Base-by-base conservation (phyloP, 2,888 invertebrate species). In the Epinotia brunnichana region DNA sequence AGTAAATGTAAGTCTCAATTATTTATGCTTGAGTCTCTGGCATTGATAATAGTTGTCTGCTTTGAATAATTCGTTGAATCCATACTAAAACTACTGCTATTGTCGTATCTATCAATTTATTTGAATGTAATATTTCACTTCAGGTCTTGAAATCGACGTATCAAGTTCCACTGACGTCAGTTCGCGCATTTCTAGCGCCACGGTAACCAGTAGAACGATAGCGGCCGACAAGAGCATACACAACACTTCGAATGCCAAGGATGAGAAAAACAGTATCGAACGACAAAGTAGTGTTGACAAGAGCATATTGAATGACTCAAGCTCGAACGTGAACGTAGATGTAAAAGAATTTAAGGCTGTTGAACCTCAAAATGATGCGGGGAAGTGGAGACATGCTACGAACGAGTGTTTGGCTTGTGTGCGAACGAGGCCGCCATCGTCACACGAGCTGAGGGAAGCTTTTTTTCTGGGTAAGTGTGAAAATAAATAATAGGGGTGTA, bases 391-490 rank as follows among this genome's bases (percentile, higher is more conserved):
- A 15, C 94, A 93, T 74, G 81, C 83, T 17, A 76, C 86, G 1
- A 81, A 82, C 4, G 88, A 89, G 53, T 94, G 94, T 57, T 74
- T 94, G 69, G 90, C 89, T 9, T 94, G 93, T 73, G 90, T 88
- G 3, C 85, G 89, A 7, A 88, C 90, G 0, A 78, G 91, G 2
- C 92, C 93, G 67, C 90, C 88, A 0, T 90, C 91, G 2, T 87
- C 90, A 10, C 90, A 92, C 63, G 91, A 94, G 76, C 78, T 93
- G 63, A 85, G 94, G 2, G 92, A 93, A 76, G 93, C 92, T 0
- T 94, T 93, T 79, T 93, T 94, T 78, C 88, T 92, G 73, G 92
- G 93, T 92, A 73, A 76, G 64, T 62, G 15, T 44, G 51, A 75
- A 77, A 75, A 19, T 17, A 17, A 11, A 2, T 19, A 19, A 13